Conservation (phyloP, 2,113 vertebrate genomes). For the Pangasianodon hypophthalmus region DNA sequence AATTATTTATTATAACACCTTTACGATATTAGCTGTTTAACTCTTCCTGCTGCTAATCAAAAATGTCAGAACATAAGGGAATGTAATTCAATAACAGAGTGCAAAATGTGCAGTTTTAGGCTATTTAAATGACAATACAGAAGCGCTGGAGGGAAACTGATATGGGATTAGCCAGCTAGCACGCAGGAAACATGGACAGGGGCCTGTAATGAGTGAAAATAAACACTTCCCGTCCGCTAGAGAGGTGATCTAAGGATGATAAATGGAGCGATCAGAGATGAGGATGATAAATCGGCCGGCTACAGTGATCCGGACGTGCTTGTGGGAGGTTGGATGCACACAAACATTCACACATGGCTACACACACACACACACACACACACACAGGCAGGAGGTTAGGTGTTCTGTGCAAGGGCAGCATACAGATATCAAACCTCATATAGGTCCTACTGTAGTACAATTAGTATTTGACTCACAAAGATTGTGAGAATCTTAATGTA, state of each 20-base stretch:
- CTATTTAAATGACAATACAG: slow-evolving; percentile 59
- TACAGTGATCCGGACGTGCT: slow-evolving; percentile 45
- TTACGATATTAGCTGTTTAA: slow-evolving; percentile 50
- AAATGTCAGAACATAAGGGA: slow-evolving; percentile 33
- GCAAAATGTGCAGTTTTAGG: slow-evolving; percentile 47
- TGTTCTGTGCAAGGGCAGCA: neutral
- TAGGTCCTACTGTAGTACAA: neutral
- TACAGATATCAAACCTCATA: neutral
- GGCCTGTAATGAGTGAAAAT: slow-evolving; percentile 60
- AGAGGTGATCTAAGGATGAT: slow-evolving; percentile 65
- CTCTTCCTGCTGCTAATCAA: slow-evolving; percentile 49
- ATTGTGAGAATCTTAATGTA: neutral
- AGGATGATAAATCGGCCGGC: slow-evolving; percentile 63
- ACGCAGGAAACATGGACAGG: slow-evolving; percentile 23
- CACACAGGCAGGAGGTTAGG: neutral
- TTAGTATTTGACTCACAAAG: neutral
- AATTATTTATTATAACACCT: slow-evolving; percentile 43
- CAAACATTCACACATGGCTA: neutral
- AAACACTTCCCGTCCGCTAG: slow-evolving; percentile 62
- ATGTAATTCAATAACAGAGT: slow-evolving; percentile 51
- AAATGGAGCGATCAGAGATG: slow-evolving; percentile 62
- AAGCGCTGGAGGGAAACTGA: slow-evolving; percentile 30
- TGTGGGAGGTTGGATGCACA: slow-evolving; percentile 29
- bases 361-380: slow-evolving; percentile 22
- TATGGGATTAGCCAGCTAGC: slow-evolving; percentile 27